Conservation (phyloP, 2,797 vertebrate genomes). For the Parambassis ranga region DNA sequence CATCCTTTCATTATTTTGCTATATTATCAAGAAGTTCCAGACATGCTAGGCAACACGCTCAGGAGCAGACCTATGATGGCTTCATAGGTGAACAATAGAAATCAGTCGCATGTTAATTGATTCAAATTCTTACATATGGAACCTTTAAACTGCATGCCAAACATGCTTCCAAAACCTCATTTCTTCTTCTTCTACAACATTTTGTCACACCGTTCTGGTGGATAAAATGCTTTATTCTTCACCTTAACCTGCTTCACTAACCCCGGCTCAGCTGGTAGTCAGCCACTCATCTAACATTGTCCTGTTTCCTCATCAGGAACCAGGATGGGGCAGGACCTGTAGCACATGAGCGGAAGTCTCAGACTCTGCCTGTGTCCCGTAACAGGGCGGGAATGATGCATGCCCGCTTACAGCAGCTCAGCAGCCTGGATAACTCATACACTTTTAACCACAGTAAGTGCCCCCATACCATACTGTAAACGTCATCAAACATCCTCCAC, state of each 20-base stretch:
- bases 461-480: conserved; percentile 28
- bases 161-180: neutral
- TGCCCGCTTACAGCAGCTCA: conserved; percentile 99
- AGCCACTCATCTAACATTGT: conserved; percentile 81
- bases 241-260: conserved; percentile 79
- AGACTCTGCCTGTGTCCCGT: conserved; percentile 99
- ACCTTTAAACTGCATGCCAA: conserved; percentile 51
- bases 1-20: too few relatives aligned
- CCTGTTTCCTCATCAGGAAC: conserved; percentile 96
- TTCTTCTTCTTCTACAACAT: neutral
- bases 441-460: conserved; percentile 99
- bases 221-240: neutral
- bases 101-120: too few relatives aligned
- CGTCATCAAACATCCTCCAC: conserved; percentile 47
- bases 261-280: conserved; percentile 69
- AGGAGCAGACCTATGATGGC: too few relatives aligned
- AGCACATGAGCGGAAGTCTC: conserved; percentile 99
- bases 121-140: too few relatives aligned
- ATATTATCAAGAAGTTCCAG: too few relatives aligned
- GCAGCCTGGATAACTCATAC: conserved; percentile 99
- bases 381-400: conserved; percentile 99
- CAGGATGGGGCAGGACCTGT: conserved; percentile 97
- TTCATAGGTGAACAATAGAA: too few relatives aligned
- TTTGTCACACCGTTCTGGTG: neutral
- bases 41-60: too few relatives aligned